phyloP scores from a whole-genome alignment of 2,888 invertebrate genomes.

The Dicroscelio sp. region DNA sequence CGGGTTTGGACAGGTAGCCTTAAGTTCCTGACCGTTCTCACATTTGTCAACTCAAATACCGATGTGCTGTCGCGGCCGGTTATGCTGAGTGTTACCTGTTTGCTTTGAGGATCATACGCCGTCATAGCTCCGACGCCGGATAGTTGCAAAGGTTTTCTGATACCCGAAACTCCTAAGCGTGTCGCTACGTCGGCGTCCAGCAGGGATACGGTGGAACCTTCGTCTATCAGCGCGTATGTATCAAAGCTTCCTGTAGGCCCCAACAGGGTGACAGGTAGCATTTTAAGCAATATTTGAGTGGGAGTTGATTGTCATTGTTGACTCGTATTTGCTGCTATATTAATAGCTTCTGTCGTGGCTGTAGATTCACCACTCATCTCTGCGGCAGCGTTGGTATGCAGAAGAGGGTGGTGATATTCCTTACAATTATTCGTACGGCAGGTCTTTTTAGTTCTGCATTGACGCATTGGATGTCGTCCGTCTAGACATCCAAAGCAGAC shows the following conservation, averaged over 20 bases:
- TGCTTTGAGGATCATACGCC: too few relatives aligned
- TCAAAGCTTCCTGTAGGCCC: slow-evolving; percentile 12
- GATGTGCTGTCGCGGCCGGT: too few relatives aligned
- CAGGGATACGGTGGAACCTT: slow-evolving; percentile 52
- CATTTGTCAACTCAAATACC: too few relatives aligned
- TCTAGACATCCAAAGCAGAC: neutral
- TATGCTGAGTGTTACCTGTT: too few relatives aligned
- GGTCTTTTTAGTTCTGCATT: neutral
- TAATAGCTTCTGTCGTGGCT: too few relatives aligned
- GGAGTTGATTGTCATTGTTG: too few relatives aligned
- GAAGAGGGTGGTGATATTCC: neutral
- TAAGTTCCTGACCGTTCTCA: too few relatives aligned
- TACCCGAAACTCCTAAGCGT: neutral
- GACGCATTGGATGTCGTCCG: neutral
- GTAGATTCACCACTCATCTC: too few relatives aligned
- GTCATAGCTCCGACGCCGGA: neutral
- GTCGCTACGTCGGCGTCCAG: slow-evolving; percentile 2
- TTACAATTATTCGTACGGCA: neutral
- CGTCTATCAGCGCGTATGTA: slow-evolving; percentile 45
- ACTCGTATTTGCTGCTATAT: too few relatives aligned
- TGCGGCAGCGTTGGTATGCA: too few relatives aligned
- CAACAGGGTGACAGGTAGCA: slow-evolving; percentile 10
- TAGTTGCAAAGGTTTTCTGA: too few relatives aligned
- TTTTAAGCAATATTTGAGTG: neutral
- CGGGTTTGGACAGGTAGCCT: too few relatives aligned